Conservation (phyloP, 2,797 vertebrate genomes). For the Brotogeris chrysoptera region DNA sequence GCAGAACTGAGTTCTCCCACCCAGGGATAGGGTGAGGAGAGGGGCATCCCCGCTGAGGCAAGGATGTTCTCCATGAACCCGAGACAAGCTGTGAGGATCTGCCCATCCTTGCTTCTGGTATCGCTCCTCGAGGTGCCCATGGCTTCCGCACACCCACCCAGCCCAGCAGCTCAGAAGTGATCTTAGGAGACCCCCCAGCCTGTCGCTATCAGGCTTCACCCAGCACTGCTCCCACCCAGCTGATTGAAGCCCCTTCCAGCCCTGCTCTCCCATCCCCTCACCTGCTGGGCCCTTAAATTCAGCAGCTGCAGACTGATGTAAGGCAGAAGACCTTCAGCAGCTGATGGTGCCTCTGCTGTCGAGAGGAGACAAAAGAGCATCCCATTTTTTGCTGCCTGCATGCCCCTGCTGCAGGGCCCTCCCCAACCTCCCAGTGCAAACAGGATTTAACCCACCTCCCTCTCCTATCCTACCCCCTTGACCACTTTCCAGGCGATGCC, state of each 20-base stretch:
- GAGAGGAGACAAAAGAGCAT: neutral
- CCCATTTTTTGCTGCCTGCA: fast-evolving
- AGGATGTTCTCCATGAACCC: no score
- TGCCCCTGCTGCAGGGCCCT: neutral
- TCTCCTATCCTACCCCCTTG: neutral
- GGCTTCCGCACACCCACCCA: no score
- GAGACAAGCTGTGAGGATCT: neutral
- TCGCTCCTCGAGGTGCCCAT: neutral
- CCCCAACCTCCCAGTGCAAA: neutral
- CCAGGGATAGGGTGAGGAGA: neutral
- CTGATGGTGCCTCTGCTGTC: no score
- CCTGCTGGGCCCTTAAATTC: slow-evolving; percentile 82
- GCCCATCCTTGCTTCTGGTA: neutral
- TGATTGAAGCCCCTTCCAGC: neutral
- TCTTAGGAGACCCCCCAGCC: neutral
- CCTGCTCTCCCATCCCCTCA: neutral
- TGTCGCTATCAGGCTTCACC: no score
- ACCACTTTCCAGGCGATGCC: neutral
- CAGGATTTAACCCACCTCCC: neutral
- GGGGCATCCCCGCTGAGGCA: no score
- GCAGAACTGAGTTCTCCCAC: neutral
- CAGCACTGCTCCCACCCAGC: neutral
- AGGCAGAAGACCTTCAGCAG: no score
- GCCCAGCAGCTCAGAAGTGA: neutral
- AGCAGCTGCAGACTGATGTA: slow-evolving; percentile 80